Percentiles rank a stretch among this genome's conserved stretches.
phyloP scores from a whole-genome alignment of 2,797 vertebrate species.

The Chloroceryle amazona region DNA sequence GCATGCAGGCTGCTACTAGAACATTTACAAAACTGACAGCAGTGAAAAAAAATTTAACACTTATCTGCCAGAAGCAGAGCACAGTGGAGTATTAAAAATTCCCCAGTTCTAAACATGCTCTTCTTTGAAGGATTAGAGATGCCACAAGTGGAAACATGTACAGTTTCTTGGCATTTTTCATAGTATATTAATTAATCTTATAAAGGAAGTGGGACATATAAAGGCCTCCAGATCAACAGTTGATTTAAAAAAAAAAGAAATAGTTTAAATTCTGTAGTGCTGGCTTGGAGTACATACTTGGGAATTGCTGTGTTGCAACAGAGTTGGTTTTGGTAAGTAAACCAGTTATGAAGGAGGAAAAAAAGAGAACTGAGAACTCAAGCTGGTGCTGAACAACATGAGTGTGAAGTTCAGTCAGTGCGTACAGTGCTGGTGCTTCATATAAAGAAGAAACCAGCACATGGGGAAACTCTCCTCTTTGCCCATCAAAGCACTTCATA shows the following conservation, averaged over 20 bases:
- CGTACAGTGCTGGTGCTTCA: not conserved
- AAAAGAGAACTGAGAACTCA: conserved; percentile 45
- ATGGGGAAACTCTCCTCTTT: conserved; percentile 17
- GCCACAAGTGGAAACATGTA: not conserved
- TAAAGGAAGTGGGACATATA: not conserved
- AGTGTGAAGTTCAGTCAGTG: conserved; percentile 2
- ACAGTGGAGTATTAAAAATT: not conserved
- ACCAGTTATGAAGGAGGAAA: not conserved
- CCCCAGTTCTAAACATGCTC: not conserved
- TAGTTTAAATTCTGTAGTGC: not conserved
- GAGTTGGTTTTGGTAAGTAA: conserved; percentile 2
- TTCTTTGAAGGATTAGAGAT: not conserved
- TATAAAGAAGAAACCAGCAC: conserved; percentile 47
- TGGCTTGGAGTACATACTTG: not conserved
- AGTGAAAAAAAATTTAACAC: not conserved
- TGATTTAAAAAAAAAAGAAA: not conserved
- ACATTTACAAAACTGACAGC: not conserved
- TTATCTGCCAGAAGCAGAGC: not conserved
- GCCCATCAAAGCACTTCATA: conserved; percentile 43
- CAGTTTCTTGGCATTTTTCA: not conserved
- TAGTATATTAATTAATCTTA: not conserved
- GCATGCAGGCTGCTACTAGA: not conserved
- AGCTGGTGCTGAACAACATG: conserved; percentile 56
- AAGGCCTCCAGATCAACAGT: not conserved
- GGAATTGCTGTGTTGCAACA: not conserved